Conservation (phyloP, 2,888 invertebrate genomes). For the Arge pagana region DNA sequence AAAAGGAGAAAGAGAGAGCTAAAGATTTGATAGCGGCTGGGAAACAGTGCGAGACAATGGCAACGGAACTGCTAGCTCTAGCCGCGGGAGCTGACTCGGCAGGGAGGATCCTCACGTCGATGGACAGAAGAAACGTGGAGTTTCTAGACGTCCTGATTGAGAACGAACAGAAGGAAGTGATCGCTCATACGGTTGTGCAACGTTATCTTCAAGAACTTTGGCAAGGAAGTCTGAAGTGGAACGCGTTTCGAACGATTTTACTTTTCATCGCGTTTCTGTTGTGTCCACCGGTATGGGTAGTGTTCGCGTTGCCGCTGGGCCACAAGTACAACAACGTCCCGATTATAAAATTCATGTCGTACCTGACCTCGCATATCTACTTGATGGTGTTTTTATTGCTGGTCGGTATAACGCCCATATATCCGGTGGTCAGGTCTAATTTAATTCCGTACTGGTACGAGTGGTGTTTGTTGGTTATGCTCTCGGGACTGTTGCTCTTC, state of each 20-base stretch:
- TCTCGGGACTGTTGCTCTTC: conserved; percentile 91
- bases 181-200: conserved; percentile 96
- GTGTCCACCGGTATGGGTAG: conserved; percentile 95
- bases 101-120: conserved; percentile 91
- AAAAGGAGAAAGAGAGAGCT: conserved; percentile 97
- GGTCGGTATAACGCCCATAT: conserved; percentile 86
- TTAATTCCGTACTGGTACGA: conserved; percentile 94
- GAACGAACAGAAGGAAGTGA: conserved; percentile 97
- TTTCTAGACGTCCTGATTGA: conserved; percentile 97
- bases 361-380: conserved; percentile 97
- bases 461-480: conserved; percentile 92
- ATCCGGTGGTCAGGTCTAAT: conserved; percentile 78
- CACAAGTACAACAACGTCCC: conserved; percentile 98
- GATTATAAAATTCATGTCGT: conserved; percentile 99
- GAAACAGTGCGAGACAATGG: conserved; percentile 97
- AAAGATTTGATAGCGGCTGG: conserved; percentile 95
- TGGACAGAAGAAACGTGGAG: conserved; percentile 91
- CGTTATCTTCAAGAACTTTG: conserved; percentile 96
- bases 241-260: conserved; percentile 91
- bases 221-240: conserved; percentile 97
- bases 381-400: conserved; percentile 91
- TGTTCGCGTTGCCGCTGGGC: conserved; percentile 91
- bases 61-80: conserved; percentile 90
- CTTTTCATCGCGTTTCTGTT: conserved; percentile 91
- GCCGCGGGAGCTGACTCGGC: conserved; percentile 95